A percentile compares a stretch with the other conserved stretches of the same genome.
These are phyloP conservation scores for Takifugu flavidus DNA, from an alignment of 2,113 vertebrate species.

Conservation along the genomic window DNA sequence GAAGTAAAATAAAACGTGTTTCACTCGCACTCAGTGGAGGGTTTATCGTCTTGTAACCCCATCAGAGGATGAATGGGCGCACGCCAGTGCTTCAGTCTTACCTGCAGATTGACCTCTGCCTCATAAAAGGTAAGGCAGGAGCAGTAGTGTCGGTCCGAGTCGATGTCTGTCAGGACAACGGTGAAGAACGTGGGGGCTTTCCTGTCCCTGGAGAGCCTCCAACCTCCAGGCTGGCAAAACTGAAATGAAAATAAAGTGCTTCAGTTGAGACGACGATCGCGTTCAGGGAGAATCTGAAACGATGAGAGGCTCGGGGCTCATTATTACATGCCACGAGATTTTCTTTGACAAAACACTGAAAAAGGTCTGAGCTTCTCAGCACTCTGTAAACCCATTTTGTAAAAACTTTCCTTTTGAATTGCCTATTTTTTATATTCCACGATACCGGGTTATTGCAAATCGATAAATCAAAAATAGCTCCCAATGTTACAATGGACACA, in stretches of 20 bases:
- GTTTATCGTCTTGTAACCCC: too few species aligned
- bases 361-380: too few species aligned
- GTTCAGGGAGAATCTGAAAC: not conserved
- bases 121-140: conserved; percentile 96
- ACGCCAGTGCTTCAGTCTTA: conserved; percentile 49
- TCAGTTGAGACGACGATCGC: not conserved
- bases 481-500: conserved; percentile 24
- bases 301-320: too few species aligned
- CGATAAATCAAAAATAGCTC: not conserved
- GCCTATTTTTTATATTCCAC: too few species aligned
- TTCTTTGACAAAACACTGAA: not conserved
- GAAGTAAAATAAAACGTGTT: too few species aligned
- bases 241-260: conserved; percentile 53
- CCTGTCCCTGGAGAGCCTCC: conserved; percentile 89
- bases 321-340: not conserved
- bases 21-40: too few species aligned
- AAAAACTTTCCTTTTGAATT: too few species aligned
- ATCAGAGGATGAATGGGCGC: too few species aligned
- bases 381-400: too few species aligned
- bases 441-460: too few species aligned
- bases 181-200: conserved; percentile 94
- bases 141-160: conserved; percentile 96
- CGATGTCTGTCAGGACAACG: conserved; percentile 95
- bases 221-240: conserved; percentile 97
- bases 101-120: conserved; percentile 95